Base-by-base conservation (phyloP, 2,888 invertebrate species). In the Ariolimax columbianus region DNA sequence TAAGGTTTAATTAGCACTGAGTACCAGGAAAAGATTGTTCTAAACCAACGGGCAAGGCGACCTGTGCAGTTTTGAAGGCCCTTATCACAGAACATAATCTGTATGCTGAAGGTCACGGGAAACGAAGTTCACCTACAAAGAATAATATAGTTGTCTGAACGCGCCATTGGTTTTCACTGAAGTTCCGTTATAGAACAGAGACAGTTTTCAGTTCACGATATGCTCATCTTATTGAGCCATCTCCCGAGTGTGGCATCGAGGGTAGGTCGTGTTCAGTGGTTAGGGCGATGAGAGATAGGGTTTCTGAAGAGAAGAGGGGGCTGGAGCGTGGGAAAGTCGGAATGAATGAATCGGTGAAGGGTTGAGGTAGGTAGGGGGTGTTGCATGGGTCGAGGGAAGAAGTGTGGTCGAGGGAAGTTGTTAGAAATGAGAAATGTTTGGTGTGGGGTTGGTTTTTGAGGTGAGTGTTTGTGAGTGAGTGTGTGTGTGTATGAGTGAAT, bases 201-300 rank as follows among this genome's bases (percentile, higher is more conserved):
- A 75, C 75, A 75, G 36, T 30, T 36, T 19, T 47, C 51, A 30
- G 3, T 11, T 23, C 7, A 0, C 19, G 4, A 2, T 23, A 30
- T 73, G 75, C 75, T 47, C 75, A 75, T 75, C 75, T 75, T 51
- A 23, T 51, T 51, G 75, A 51, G 75, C 75, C 75, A 75, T 75
- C 75, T 75, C 51, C 75, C 6, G n/a, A 51, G 30, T 75, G 33
- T 75, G 75, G 51, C 51, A 51, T 51, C 51, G 75, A 0, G 51
- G 19, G 51, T 33, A 36, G 33, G 1, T 33, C 19, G 33, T 33
- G 51, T 51, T 51, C 51, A 75, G 75, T 75, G 75, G 75, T 19
- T 75, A 11, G 6, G 19, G 47, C 17, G 73, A 47, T 75, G 73
- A 30, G 73, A 47, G 73, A 75, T 47, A 47, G 4, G 14, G 9